phyloP scores from a whole-genome alignment of 1,140 invertebrate species.

The Drosophila dunni region DNA sequence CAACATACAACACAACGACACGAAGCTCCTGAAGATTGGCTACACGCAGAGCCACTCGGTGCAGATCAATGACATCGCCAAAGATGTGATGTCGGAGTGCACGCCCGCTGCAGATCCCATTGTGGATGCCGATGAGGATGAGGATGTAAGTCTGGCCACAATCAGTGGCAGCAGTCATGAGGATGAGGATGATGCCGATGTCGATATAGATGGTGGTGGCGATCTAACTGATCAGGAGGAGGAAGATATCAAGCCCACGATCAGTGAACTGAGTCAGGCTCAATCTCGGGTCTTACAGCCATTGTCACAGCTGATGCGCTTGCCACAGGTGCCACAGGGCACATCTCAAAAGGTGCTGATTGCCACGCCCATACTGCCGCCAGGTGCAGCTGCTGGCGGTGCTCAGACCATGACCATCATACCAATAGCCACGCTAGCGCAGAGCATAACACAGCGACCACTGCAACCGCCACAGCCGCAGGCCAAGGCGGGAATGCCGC shows the following conservation, averaged over 20 bases:
- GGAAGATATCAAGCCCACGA: conserved; percentile 53
- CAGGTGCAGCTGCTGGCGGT: conserved; percentile 38
- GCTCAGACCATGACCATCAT: conserved; percentile 80
- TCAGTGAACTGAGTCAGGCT: conserved; percentile 51
- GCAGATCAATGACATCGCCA: conserved; percentile 80
- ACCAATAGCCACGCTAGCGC: conserved; percentile 71
- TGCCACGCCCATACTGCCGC: conserved; percentile 73
- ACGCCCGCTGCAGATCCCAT: conserved; percentile 18
- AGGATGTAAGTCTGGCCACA: conserved; percentile 51
- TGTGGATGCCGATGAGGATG: neutral
- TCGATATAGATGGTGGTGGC: conserved; percentile 67
- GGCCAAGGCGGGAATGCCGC: conserved; percentile 55
- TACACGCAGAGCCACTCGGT: conserved; percentile 75
- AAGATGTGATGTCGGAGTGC: conserved; percentile 71
- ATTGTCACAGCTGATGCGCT: conserved; percentile 44
- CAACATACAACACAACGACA: conserved; percentile 68
- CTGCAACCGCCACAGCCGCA: conserved; percentile 13
- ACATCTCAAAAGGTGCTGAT: conserved; percentile 76
- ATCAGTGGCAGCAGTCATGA: conserved; percentile 53
- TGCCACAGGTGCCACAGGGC: conserved; percentile 62
- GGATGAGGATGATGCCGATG: conserved; percentile 47
- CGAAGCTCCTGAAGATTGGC: conserved; percentile 68
- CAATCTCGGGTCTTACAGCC: conserved; percentile 43
- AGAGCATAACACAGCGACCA: conserved; percentile 63
- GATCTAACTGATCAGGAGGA: conserved; percentile 48